Evolutionary conservation across 2,113 vertebrate species (phyloP).

Genomic region (Lophura nycthemera): DNA sequence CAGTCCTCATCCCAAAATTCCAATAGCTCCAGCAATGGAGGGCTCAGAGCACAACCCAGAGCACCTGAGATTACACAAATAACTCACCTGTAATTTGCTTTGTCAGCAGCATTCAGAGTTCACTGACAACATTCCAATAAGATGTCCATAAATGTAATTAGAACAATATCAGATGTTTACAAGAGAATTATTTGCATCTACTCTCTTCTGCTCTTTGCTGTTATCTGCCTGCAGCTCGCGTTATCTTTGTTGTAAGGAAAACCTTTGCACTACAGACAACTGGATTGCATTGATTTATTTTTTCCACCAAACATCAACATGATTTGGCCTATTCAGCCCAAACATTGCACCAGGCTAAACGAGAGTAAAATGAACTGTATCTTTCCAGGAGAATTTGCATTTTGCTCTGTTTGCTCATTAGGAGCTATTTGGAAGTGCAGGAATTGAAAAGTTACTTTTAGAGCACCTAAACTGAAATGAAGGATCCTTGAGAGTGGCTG

Average conservation of each 20-base stretch:
- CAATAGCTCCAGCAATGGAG: background rate
- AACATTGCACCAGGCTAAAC: background rate
- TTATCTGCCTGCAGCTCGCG: background rate
- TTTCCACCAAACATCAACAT: background rate
- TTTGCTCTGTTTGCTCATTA: background rate
- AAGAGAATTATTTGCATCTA: background rate
- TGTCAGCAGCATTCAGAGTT: too few species aligned
- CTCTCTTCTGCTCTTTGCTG: background rate
- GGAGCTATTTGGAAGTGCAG: background rate
- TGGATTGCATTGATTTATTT: background rate
- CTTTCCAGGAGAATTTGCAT: background rate
- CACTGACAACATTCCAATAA: background rate
- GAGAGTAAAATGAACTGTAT: background rate
- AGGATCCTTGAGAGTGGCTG: background rate
- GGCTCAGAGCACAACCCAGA: too few species aligned
- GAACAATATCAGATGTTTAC: background rate
- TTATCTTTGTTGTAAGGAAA: background rate
- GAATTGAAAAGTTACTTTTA: background rate
- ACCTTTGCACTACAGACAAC: background rate
- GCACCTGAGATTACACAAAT: too few species aligned
- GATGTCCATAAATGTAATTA: background rate
- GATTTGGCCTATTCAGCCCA: too few species aligned
- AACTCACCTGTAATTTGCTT: too few species aligned
- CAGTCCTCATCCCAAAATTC: rapidly evolving
- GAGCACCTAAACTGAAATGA: background rate